phyloP scores from a whole-genome alignment of 2,888 invertebrate genomes.

The Neoaliturus tenellus region DNA sequence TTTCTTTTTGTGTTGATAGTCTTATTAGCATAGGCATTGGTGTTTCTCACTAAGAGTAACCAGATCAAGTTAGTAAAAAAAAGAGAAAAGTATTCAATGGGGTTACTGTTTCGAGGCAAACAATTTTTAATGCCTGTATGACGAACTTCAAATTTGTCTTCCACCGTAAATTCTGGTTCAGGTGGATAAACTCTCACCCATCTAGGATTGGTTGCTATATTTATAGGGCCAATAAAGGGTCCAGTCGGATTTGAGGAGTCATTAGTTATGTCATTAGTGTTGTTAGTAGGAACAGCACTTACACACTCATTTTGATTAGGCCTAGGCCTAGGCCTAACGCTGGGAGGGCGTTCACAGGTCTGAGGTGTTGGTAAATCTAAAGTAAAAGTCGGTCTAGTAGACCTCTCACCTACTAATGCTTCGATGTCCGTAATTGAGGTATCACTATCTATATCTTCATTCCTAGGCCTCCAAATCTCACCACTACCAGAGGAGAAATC shows the following conservation, averaged over 20 bases:
- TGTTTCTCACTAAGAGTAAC: constrained; percentile 33
- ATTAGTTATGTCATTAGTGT: neutral
- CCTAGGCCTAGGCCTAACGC: neutral
- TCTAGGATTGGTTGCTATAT: neutral
- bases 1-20: neutral
- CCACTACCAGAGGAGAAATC: constrained; percentile 12
- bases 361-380: neutral
- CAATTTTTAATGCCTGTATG: constrained; percentile 33
- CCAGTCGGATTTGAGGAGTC: neutral
- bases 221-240: neutral
- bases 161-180: constrained; percentile 7
- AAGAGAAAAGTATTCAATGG: constrained; percentile 35
- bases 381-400: neutral
- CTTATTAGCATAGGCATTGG: constrained; percentile 36
- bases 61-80: constrained; percentile 45
- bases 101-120: constrained; percentile 34
- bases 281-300: neutral
- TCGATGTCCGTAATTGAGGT: neutral
- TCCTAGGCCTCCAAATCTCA: neutral
- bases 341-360: neutral
- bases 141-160: constrained; percentile 17
- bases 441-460: neutral
- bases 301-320: neutral
- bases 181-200: constrained; percentile 45
- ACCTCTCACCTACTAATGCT: neutral